Evolutionary conservation across 2,797 vertebrate genomes (phyloP), one percentile per base, ranked within the genome.

Genomic region (Adrianichthys oophorus): DNA sequence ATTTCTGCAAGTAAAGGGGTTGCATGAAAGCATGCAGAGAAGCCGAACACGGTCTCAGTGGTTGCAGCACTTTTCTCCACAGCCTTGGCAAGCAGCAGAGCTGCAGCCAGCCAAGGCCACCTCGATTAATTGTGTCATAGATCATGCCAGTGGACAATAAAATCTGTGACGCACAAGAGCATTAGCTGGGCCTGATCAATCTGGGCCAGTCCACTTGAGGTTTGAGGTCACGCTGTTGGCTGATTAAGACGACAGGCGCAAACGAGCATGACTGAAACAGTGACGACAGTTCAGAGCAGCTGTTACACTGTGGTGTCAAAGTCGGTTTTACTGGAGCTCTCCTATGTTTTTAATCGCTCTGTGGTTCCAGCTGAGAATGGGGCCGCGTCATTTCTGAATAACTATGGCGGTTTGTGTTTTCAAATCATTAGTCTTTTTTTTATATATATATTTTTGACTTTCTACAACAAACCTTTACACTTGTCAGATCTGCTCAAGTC

Each of bases 1-100:
- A 85, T 90, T 89, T 90, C 85, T 74, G 80, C 86, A 90, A 87
- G 81, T 75, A 70, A 87, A 80, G 78, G 13, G 52, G n/a, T 85
- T 85, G 67, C 80, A 81, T 83, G 83, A 84, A 90, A 87, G 83
- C 81, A 71, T 72, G 78, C 80, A 79, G 84, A 80, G 78, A 67
- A 68, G 62, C 64, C 55, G 68, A 65, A 70, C 3, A 6, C 14
- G 41, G 69, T 67, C 76, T 79, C 70, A 76, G 60, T 65, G 59
- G 68, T 61, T 74, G 74, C 68, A 54, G 64, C 72, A 69, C 74
- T 76, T 77, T 78, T 60, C 69, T 65, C 74, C 71, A 59, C 75
- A 71, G 70, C 74, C 72, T 78, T 74, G 71, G 64, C 79, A 86
- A 80, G 59, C 52, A 74, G 85, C 71, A 71, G 76, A 62, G 68